A percentile compares a stretch with the other conserved stretches of the same genome.
phyloP scores from a whole-genome alignment of 2,888 invertebrate genomes.

The Drosophila anomalata region DNA sequence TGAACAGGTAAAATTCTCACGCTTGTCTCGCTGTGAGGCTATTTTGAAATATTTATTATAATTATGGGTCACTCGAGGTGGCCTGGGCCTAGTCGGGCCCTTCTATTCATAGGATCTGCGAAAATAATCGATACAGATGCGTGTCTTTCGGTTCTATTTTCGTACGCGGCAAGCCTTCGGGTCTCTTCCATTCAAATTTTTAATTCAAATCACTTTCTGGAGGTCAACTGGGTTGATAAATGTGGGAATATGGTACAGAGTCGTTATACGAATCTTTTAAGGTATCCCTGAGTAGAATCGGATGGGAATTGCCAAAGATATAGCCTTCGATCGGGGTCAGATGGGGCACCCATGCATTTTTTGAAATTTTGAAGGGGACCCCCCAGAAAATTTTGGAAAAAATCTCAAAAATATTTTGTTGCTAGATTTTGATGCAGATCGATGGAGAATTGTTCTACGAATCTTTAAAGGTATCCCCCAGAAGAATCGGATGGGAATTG shows the following conservation, averaged over 20 bases:
- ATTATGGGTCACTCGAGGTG: constrained; percentile 46
- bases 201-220: constrained; percentile 17
- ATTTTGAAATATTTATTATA: constrained; percentile 71
- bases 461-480: too few relatives aligned
- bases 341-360: background rate
- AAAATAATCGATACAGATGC: constrained; percentile 40
- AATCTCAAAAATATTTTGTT: too few relatives aligned
- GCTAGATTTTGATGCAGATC: too few relatives aligned
- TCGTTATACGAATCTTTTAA: background rate
- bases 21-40: constrained; percentile 51
- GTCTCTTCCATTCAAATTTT: background rate
- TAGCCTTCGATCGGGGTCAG: background rate
- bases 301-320: background rate
- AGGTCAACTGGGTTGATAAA: constrained; percentile 44
- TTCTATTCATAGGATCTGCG: constrained; percentile 50
- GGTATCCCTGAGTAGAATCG: background rate
- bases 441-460: too few relatives aligned
- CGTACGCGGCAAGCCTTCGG: constrained; percentile 7
- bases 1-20: constrained; percentile 64
- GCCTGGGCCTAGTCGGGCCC: background rate
- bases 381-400: background rate
- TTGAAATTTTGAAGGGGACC: background rate
- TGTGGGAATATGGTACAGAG: constrained; percentile 19
- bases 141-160: constrained; percentile 12
- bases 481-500: too few relatives aligned